A percentile compares a stretch with the other conserved stretches of the same genome.
phyloP scores from a whole-genome alignment of 2,888 invertebrate genomes.

The Athalia circularis region DNA sequence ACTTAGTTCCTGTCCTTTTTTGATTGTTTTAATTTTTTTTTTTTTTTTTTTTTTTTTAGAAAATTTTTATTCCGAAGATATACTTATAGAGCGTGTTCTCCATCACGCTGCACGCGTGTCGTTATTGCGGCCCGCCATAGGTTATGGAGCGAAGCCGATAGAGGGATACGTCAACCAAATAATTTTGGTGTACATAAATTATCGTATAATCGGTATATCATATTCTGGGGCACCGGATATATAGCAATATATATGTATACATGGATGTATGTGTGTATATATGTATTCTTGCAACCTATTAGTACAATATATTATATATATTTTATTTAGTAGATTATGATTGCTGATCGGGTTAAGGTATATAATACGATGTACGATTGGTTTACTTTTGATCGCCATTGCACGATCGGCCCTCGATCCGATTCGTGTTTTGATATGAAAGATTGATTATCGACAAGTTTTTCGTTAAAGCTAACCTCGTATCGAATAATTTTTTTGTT shows the following conservation, averaged over 20 bases:
- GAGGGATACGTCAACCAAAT: conserved; percentile 39
- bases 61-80: background rate
- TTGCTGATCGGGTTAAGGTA: background rate
- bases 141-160: conserved; percentile 24
- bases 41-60: background rate
- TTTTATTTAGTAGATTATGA: conserved; percentile 39
- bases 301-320: conserved; percentile 3
- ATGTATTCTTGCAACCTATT: conserved; percentile 14
- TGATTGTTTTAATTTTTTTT: background rate
- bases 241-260: too few relatives aligned
- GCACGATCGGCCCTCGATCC: background rate
- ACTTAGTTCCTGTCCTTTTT: background rate
- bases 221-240: conserved; percentile 9
- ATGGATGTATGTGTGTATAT: too few relatives aligned
- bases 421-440: conserved; percentile 11
- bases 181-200: conserved; percentile 38
- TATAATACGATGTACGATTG: background rate
- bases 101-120: conserved; percentile 36
- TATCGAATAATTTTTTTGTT: background rate
- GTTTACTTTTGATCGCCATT: background rate
- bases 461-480: background rate
- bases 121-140: conserved; percentile 2
- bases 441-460: conserved; percentile 42
- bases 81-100: background rate
- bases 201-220: conserved; percentile 26